phyloP scores from a whole-genome alignment of 1,140 invertebrate genomes.

The Drosophila lini region DNA sequence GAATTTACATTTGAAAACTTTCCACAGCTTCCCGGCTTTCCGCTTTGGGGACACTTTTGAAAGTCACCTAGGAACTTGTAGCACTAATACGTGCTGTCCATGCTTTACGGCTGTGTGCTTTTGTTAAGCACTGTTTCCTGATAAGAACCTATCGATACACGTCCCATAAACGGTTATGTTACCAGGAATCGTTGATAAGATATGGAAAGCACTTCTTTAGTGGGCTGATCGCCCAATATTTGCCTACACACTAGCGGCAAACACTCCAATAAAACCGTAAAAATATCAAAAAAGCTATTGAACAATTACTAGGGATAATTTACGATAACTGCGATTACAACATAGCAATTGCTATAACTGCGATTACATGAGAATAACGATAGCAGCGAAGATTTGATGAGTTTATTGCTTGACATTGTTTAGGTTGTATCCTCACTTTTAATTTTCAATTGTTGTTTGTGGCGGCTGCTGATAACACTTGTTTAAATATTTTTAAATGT shows the following conservation, averaged over 20 bases:
- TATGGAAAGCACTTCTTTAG: slow-evolving; percentile 26
- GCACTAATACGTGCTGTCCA: too few relatives aligned
- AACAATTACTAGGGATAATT: slow-evolving; percentile 13
- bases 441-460: slow-evolving; percentile 29
- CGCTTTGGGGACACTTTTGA: slow-evolving; percentile 15
- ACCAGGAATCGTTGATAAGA: slow-evolving; percentile 42
- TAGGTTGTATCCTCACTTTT: slow-evolving; percentile 22
- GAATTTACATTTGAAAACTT: slow-evolving; percentile 27
- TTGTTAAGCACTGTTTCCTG: slow-evolving; percentile 16
- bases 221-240: slow-evolving; percentile 36
- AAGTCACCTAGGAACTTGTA: slow-evolving; percentile 1
- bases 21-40: slow-evolving; percentile 23
- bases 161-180: slow-evolving; percentile 46
- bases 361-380: slow-evolving; percentile 7
- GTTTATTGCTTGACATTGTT: slow-evolving; percentile 7
- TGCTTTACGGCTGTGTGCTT: slow-evolving; percentile 24
- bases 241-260: slow-evolving; percentile 21
- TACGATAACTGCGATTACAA: slow-evolving; percentile 32
- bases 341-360: neutral
- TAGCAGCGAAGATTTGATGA: slow-evolving; percentile 10
- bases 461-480: slow-evolving; percentile 41
- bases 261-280: slow-evolving; percentile 13
- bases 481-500: slow-evolving; percentile 42
- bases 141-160: slow-evolving; percentile 42
- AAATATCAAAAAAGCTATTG: neutral